Base-by-base conservation (phyloP, 2,113 vertebrate species). In the Gadus chalcogrammus region DNA sequence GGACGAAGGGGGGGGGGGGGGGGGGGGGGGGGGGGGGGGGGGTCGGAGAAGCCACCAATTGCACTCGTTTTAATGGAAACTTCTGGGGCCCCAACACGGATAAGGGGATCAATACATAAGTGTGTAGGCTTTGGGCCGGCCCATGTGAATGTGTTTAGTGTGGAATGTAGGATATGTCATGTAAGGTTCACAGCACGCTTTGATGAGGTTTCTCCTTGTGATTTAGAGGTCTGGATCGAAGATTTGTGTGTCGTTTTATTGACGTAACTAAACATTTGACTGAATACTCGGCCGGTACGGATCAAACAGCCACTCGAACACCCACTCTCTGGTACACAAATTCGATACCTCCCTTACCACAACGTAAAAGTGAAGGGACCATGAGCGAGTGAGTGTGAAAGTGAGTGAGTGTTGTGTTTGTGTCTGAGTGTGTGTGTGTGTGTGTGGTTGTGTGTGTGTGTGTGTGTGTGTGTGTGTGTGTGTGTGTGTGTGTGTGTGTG, bases 61-160 rank as follows among this genome's bases (percentile, higher is more conserved):
- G 12, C 42, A 48, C 42, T 12, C 42, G 42, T 48, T 48, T 48
- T 48, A 58, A 58, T 58, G 55, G n/a, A 58, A 59, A 58, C 72
- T 64, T 73, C 61, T 61, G 74, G 67, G 77, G 59, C 71, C 71
- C 66, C 8, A 61, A 82, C 84, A 79, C 77, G 70, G 78, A 82
- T 78, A 60, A 78, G 65, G 72, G 79, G 81, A 48, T 82, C 73
- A 81, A 79, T 75, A 86, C 84, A 85, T 78, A 82, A 84, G 82
- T 69, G 42, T 70, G 77, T 72, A 15, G 27, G 62, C 75, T 66
- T 77, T 70, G 64, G 78, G 85, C 76, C 18, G 70, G 73, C 84
- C 82, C 91, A 92, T 90, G 85, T 87, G 89, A 91, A 88, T 90
- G 80, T 81, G 82, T 89, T 91, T 91, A 91, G 85, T 13, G 38